Evolutionary conservation across 2,888 invertebrate genomes (phyloP).

Genomic region (Drosophila meridionalis): DNA sequence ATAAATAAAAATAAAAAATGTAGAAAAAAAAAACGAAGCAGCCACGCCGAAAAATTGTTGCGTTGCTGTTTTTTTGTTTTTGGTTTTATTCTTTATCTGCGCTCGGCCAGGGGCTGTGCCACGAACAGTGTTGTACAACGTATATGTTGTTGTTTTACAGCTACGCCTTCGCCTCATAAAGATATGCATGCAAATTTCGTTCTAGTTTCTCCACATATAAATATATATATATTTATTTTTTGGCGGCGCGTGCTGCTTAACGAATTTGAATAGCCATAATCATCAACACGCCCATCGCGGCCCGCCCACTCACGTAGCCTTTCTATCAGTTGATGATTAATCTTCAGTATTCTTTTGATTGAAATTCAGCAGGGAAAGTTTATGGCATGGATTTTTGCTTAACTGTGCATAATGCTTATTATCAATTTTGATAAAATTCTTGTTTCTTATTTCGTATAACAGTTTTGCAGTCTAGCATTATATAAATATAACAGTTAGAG

Average conservation of each 20-base stretch:
- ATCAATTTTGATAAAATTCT: no score
- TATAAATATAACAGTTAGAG: no score
- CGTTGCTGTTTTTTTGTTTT: constrained; percentile 60
- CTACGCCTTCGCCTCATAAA: constrained; percentile 49
- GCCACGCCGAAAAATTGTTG: constrained; percentile 73
- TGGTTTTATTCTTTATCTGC: constrained; percentile 33
- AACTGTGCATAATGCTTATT: no score
- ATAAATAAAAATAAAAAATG: constrained; percentile 36
- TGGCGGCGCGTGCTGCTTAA: constrained; percentile 17
- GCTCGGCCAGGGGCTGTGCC: not conserved
- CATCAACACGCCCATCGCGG: constrained; percentile 22
- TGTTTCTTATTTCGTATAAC: not conserved
- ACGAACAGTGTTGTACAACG: constrained; percentile 11
- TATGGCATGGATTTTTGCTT: not conserved
- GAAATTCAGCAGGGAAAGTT: constrained; percentile 19
- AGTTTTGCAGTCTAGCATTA: not conserved
- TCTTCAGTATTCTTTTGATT: constrained; percentile 27
- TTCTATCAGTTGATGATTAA: constrained; percentile 8
- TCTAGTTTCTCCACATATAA: constrained; percentile 41
- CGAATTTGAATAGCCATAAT: constrained; percentile 53
- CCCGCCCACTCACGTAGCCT: not conserved
- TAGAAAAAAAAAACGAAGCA: constrained; percentile 31
- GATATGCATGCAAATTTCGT: constrained; percentile 74
- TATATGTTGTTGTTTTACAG: constrained; percentile 52
- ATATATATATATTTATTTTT: constrained; percentile 14